A percentile compares a stretch with the other conserved stretches of the same genome.
Conservation (phyloP, 2,113 vertebrate species). For the Ptilonorhynchus violaceus region DNA sequence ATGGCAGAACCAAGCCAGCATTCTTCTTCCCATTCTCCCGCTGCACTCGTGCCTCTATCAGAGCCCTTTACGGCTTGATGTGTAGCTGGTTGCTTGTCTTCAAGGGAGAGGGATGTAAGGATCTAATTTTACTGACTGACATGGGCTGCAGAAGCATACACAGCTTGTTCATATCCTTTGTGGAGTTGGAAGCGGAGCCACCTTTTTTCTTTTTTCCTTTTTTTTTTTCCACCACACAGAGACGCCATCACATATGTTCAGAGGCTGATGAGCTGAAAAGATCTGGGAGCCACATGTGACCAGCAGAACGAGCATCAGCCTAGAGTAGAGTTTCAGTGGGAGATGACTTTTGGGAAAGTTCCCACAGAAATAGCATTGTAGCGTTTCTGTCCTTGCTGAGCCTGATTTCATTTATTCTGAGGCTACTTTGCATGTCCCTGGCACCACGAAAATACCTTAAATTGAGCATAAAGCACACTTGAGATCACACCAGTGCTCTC, state of each 20-base stretch:
- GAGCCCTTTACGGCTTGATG: background rate
- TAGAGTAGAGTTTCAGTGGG: conserved; percentile 14
- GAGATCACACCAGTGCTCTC: background rate
- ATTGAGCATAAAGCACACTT: background rate
- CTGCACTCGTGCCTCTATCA: background rate
- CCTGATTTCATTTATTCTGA: background rate
- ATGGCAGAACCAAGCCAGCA: background rate
- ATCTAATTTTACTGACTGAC: conserved; percentile 70
- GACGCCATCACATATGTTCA: conserved; percentile 60
- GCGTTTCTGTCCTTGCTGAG: background rate
- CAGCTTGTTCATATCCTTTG: conserved; percentile 64
- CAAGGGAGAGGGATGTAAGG: conserved; percentile 47
- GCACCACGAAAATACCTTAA: background rate
- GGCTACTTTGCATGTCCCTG: background rate
- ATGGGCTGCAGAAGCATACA: conserved; percentile 32
- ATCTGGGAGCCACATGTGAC: conserved; percentile 70
- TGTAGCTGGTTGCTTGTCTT: conserved; percentile 37
- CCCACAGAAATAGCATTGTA: background rate
- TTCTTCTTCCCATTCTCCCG: background rate
- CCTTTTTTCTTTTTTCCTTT: background rate
- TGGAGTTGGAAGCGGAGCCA: conserved; percentile 16
- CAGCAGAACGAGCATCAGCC: background rate
- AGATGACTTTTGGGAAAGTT: conserved; percentile 33
- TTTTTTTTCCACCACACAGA: background rate
- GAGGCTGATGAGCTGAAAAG: conserved; percentile 38